These are phyloP conservation scores for Andrena haemorrhoa DNA, from an alignment of 2,888 invertebrate genomes.

Conservation along the genomic window DNA sequence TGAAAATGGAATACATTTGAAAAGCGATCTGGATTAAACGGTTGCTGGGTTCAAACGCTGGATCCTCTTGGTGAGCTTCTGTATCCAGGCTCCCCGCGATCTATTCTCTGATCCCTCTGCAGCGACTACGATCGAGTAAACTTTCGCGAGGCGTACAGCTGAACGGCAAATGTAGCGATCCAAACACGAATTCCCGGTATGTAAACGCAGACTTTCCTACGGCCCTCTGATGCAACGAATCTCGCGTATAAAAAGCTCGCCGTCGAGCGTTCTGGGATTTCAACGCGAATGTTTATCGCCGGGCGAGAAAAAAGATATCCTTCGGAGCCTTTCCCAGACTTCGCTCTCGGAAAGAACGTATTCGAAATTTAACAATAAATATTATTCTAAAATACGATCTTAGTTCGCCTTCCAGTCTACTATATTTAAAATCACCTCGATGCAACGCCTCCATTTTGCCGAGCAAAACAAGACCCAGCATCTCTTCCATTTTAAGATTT, in stretches of 20 bases:
- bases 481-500: not conserved
- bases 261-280: slow-evolving; percentile 14
- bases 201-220: slow-evolving; percentile 67
- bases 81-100: not conserved
- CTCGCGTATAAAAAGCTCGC: slow-evolving; percentile 45
- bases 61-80: not conserved
- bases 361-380: slow-evolving; percentile 5
- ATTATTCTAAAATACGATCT: not conserved
- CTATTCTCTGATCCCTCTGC: slow-evolving; percentile 46
- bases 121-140: slow-evolving; percentile 54
- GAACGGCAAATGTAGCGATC: slow-evolving; percentile 69
- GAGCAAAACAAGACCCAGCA: not conserved
- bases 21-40: not conserved
- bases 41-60: not conserved
- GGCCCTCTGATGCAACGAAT: slow-evolving; percentile 55
- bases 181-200: slow-evolving; percentile 66
- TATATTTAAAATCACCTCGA: not conserved
- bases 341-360: not conserved
- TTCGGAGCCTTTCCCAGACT: not conserved
- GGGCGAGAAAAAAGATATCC: slow-evolving; percentile 13
- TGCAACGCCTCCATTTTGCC: not conserved
- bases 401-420: not conserved
- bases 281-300: slow-evolving; percentile 21
- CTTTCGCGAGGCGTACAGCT: slow-evolving; percentile 62
- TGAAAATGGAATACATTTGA: not conserved